Evolutionary conservation across 2,797 vertebrate genomes (phyloP).

Genomic region (Scomberomorus guttatus): DNA sequence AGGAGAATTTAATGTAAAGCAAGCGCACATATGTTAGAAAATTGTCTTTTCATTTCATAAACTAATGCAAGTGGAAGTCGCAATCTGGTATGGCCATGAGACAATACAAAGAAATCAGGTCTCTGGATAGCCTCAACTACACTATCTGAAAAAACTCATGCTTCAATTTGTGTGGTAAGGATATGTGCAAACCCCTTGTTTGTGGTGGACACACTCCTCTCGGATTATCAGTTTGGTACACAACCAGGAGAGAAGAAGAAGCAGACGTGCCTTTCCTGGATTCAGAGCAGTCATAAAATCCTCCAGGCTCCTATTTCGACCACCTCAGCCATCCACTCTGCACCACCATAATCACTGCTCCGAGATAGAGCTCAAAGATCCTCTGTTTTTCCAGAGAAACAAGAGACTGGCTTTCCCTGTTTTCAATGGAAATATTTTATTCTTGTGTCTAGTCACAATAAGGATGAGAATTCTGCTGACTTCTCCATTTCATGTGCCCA

Average conservation of each 20-base stretch:
- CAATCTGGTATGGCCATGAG: not conserved
- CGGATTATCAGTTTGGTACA: slow-evolving; percentile 58
- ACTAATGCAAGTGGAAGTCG: not conserved
- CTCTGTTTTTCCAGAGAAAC: slow-evolving; percentile 69
- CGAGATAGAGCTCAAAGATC: slow-evolving; percentile 54
- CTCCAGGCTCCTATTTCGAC: slow-evolving; percentile 74
- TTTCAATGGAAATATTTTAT: slow-evolving; percentile 65
- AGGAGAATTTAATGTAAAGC: not conserved
- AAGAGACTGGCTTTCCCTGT: slow-evolving; percentile 53
- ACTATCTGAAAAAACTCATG: slow-evolving; percentile 16
- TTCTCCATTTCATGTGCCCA: slow-evolving; percentile 42
- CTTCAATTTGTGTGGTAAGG: slow-evolving; percentile 31
- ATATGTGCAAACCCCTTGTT: slow-evolving; percentile 51
- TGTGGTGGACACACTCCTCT: slow-evolving; percentile 51
- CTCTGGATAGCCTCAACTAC: not conserved
- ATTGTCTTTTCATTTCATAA: not conserved
- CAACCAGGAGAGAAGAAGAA: slow-evolving; percentile 61
- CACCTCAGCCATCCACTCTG: slow-evolving; percentile 66
- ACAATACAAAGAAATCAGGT: not conserved
- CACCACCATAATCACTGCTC: slow-evolving; percentile 66
- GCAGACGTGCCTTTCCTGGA: slow-evolving; percentile 68
- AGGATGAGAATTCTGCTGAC: slow-evolving; percentile 68
- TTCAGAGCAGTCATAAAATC: slow-evolving; percentile 68
- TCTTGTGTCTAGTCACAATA: slow-evolving; percentile 70
- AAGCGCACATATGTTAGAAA: not conserved